Evolutionary conservation across 2,797 vertebrate species (phyloP).

Genomic region (Margarornis squamiger): DNA sequence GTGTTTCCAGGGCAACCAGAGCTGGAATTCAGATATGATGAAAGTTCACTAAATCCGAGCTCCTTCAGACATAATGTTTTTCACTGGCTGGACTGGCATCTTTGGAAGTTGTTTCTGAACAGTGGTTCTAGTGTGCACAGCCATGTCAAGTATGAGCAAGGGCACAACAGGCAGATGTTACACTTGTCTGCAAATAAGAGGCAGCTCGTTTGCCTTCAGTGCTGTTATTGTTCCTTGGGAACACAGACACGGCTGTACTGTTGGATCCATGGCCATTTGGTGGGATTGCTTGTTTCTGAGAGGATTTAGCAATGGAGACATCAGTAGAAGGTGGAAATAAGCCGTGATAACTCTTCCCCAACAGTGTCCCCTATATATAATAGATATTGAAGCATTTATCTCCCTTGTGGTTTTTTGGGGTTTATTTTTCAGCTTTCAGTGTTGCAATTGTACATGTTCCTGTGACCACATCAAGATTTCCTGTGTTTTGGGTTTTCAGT

Average conservation of each 20-base stretch:
- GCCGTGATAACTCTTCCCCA: not conserved
- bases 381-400: not conserved
- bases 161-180: constrained; percentile 14
- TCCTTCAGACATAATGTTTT: constrained; percentile 31
- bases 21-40: not conserved
- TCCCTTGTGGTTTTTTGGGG: not conserved
- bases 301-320: not conserved
- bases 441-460: not conserved
- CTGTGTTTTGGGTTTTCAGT: not conserved
- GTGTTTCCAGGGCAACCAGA: constrained; percentile 22
- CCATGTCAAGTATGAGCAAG: not conserved
- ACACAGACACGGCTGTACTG: constrained; percentile 8
- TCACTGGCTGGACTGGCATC: not conserved
- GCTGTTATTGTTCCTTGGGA: constrained; percentile 10
- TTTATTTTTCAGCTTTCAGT: not conserved
- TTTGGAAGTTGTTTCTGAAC: constrained; percentile 5
- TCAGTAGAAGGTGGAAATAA: not conserved
- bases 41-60: not conserved
- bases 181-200: not conserved
- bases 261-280: not conserved
- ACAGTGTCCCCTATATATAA: not conserved
- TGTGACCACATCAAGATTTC: not conserved
- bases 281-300: not conserved
- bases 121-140: not conserved
- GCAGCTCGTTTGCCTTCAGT: constrained; percentile 25